phyloP scores from a whole-genome alignment of 2,888 invertebrate species.

The Carabus problematicus region DNA sequence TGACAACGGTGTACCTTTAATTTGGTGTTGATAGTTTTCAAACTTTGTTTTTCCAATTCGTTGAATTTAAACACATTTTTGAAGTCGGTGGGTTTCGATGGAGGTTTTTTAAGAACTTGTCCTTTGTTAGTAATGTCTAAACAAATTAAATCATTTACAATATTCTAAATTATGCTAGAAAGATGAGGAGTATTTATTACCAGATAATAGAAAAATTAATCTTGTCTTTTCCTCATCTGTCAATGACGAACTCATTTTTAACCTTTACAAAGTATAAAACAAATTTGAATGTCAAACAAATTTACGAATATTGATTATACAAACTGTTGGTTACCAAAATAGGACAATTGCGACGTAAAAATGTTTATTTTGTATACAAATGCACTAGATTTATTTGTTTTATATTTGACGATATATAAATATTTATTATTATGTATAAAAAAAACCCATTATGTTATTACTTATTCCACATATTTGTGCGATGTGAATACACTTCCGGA shows the following conservation, averaged over 20 bases:
- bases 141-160: neutral
- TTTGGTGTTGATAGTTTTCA: conserved; percentile 18
- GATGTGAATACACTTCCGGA: too few species aligned
- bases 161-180: neutral
- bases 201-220: conserved; percentile 21
- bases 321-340: neutral
- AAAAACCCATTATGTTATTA: too few species aligned
- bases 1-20: conserved; percentile 19
- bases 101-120: too few species aligned
- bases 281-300: conserved; percentile 11
- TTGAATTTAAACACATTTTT: conserved; percentile 21
- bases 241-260: neutral
- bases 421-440: too few species aligned
- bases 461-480: too few species aligned
- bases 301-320: conserved; percentile 4
- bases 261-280: neutral
- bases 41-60: conserved; percentile 10
- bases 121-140: neutral
- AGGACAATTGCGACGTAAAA: neutral
- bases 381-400: too few species aligned
- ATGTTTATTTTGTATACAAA: too few species aligned
- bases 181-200: conserved; percentile 2
- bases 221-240: conserved; percentile 23
- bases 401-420: too few species aligned
- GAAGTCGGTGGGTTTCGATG: neutral